Conservation (phyloP, 2,888 invertebrate genomes). For the Piscicola geometra region DNA sequence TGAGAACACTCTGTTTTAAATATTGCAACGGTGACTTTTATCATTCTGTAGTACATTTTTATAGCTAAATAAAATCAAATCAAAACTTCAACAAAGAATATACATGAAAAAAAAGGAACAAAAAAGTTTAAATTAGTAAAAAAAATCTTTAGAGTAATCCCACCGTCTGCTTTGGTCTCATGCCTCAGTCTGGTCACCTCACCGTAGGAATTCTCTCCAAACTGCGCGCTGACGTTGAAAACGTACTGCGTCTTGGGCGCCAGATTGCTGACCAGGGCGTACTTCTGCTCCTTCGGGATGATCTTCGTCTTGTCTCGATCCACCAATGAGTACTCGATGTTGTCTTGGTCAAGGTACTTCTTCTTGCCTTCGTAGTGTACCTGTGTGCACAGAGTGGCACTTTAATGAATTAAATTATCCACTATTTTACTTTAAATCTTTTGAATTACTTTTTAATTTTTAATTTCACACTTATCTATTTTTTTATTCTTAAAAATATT, state of each 20-base stretch:
- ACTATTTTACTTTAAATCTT: no score
- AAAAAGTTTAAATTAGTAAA: no score
- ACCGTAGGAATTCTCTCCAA: slow-evolving; percentile 48
- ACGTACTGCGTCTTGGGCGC: slow-evolving; percentile 51
- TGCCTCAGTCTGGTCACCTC: slow-evolving; percentile 45
- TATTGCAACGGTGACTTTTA: no score
- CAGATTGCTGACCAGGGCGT: slow-evolving; percentile 47
- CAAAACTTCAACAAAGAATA: background rate
- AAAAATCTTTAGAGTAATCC: slow-evolving; percentile 8
- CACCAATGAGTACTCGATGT: slow-evolving; percentile 43
- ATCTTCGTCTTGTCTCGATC: slow-evolving; percentile 38
- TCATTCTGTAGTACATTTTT: no score
- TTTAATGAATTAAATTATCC: no score
- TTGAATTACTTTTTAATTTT: no score
- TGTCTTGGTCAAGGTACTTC: slow-evolving; percentile 46
- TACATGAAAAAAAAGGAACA: background rate
- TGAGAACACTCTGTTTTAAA: no score
- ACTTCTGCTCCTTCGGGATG: slow-evolving; percentile 46
- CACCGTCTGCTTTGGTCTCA: slow-evolving; percentile 46
- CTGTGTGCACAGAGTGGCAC: no score
- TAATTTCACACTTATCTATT: no score
- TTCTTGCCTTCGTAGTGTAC: slow-evolving; percentile 49
- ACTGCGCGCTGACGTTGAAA: slow-evolving; percentile 52
- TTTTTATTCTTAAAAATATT: no score
- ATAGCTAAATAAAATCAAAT: background rate